These are phyloP conservation scores for Zootoca vivipara DNA, from an alignment of 2,113 vertebrate species.

Conservation along the genomic window DNA sequence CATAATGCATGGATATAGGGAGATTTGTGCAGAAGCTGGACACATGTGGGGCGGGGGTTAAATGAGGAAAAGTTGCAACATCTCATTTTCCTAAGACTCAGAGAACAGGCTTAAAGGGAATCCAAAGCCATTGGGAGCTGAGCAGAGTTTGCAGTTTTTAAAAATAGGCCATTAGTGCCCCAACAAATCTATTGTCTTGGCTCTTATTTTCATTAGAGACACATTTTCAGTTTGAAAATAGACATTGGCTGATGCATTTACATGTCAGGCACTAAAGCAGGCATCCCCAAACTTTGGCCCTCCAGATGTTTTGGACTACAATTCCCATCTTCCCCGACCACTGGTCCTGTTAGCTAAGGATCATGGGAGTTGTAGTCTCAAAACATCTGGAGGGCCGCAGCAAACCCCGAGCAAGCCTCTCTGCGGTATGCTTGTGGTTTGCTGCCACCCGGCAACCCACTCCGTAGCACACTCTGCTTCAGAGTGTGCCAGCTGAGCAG, in stretches of 20 bases:
- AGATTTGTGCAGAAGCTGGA: neutral
- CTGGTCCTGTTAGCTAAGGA: too few species aligned
- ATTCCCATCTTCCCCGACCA: too few species aligned
- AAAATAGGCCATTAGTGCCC: constrained; percentile 53
- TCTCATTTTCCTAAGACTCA: constrained; percentile 38
- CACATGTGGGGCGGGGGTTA: neutral
- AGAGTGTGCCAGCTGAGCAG: too few species aligned
- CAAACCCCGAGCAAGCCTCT: too few species aligned
- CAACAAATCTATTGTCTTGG: constrained; percentile 62
- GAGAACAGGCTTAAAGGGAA: constrained; percentile 59
- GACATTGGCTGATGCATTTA: neutral
- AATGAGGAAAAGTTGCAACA: neutral
- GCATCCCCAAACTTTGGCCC: too few species aligned
- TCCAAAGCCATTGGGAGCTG: constrained; percentile 53
- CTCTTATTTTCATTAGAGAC: constrained; percentile 37
- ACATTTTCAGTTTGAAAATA: constrained; percentile 40
- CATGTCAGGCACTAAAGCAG: neutral
- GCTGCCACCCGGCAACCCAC: too few species aligned
- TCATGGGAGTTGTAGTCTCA: too few species aligned
- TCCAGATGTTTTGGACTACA: too few species aligned
- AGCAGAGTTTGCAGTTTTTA: constrained; percentile 53
- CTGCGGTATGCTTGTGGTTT: too few species aligned
- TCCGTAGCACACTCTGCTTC: too few species aligned
- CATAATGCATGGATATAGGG: constrained; percentile 17
- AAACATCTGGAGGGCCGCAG: too few species aligned